Evolutionary conservation across 2,113 vertebrate genomes (phyloP), one percentile per base, ranked within the genome.

Genomic region (Dissostichus mawsoni): DNA sequence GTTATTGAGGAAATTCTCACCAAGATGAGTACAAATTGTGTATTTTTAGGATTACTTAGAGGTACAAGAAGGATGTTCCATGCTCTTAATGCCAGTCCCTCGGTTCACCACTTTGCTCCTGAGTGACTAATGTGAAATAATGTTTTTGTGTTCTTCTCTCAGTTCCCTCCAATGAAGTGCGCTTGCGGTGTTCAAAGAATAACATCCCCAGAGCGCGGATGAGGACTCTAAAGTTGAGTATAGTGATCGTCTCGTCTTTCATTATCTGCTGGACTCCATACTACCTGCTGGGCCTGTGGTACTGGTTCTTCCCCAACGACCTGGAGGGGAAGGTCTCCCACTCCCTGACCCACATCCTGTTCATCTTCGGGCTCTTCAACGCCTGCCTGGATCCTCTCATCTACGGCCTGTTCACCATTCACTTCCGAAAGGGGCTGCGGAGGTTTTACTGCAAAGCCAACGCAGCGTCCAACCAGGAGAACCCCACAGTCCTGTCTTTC

Each of bases 181-280:
- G 88, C 58, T 73, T 96, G 57, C 87, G 95, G 17, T 87, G 95
- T 67, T 96, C 95, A 10, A 96, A 94, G 84, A 95, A 96, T 45
- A 96, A 95, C 89, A 95, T 96, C 63, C 95, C 95, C 8, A 92
- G 92, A 77, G 95, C 94, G 6, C 93, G 95, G 16, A 93, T 95
- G 92, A 94, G 88, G 67, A 94, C 95, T 20, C 81, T 96, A 13
- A 95, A 95, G 66, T 95, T 96, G 94, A 96, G 94, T 48, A 92
- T 95, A 1, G 93, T 95, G 50, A 96, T 96, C 3, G 95, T 96
- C 10, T 82, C 86, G 23, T 94, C 95, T 36, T 96, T 95, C 83
- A 95, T 96, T 8, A 63, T 96, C 65, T 96, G 93, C 85, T 94
- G 93, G 93, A 94, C 93, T 69, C 93, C 93, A 0, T 94, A 93